Evolutionary conservation across 2,888 invertebrate genomes (phyloP), one percentile per base, ranked within the genome.

Genomic region (Azorinus chamasolen): DNA sequence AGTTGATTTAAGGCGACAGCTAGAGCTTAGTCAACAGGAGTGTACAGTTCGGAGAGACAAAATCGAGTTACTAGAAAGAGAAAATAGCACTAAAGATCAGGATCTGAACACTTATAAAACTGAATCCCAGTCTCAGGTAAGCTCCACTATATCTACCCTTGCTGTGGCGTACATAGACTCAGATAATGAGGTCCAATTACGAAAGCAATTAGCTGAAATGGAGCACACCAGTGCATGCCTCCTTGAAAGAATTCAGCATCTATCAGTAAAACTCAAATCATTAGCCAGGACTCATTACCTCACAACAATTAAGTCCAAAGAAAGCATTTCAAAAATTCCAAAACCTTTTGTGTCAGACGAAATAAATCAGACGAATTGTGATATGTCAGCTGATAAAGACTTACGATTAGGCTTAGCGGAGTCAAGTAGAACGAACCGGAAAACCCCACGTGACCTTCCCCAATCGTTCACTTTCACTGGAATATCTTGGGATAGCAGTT

Each of bases 11-110:
- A 96, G 95, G 91, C 94, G 96, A 65, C 96, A 97, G 92, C 93
- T 97, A 51, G 96, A 96, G 93, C 94, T 96, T 0, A 95, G 96
- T 62, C 96, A 96, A 92, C 96, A 96, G 51, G 90, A 93, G 69
- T 93, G 93, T 79, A 85, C 88, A 25, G 95, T 94, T 86, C 95
- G 95, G 83, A 94, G 95, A 71, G 95, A 94, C 75, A 95, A 95
- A 93, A 94, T 96, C 76, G 94, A 93, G 39, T 94, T 94, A 61
- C 89, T 96, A 83, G 96, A 96, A 93, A 94, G 94, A 1, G 89
- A 88, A 25, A 87, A 85, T 32, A 32, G 5, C 32, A 32, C 5
- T 32, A 32, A 32, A 32, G 32, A 32, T 32, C 32, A 6, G 32
- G 32, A 32, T 6, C 32, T 32, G 32, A 32, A 32, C 32, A 6